Percentiles rank a stretch among this genome's conserved stretches.
Evolutionary conservation across 2,888 invertebrate species (phyloP).

Genomic region (Patella ulyssiponensis): DNA sequence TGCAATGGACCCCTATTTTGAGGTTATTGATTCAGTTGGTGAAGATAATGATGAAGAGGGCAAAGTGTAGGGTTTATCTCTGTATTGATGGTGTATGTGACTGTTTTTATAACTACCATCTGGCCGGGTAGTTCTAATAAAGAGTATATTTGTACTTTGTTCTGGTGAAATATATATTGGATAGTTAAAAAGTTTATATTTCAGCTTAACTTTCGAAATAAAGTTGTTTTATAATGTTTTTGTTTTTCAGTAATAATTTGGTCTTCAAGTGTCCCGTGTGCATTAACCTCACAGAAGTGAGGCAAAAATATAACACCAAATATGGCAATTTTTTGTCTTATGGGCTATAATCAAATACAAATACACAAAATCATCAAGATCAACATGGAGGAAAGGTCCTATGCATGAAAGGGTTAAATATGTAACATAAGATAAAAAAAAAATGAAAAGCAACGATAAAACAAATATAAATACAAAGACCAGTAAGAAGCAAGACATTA

Average conservation of each 20-base stretch:
- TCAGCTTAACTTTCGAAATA: background rate
- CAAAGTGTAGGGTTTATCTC: background rate
- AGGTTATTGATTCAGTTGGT: background rate
- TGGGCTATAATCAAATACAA: background rate
- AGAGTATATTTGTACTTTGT: background rate
- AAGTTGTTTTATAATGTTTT: background rate
- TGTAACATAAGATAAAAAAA: too few species aligned
- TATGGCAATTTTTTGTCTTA: background rate
- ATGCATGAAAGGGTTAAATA: background rate
- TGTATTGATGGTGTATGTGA: background rate
- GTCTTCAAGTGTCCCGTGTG: background rate
- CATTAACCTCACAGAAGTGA: background rate
- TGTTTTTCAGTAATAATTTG: background rate
- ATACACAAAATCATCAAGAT: background rate
- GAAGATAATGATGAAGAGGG: background rate
- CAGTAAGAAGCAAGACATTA: too few species aligned
- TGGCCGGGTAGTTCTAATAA: background rate
- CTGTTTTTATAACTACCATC: slow-evolving; percentile 1
- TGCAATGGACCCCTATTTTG: background rate
- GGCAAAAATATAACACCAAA: background rate
- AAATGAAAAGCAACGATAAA: too few species aligned
- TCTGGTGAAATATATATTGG: background rate
- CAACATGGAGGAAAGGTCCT: background rate
- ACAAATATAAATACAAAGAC: too few species aligned
- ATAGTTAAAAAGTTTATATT: background rate